Evolutionary conservation across 2,888 invertebrate species (phyloP).

Genomic region (Heliothis peltigera): DNA sequence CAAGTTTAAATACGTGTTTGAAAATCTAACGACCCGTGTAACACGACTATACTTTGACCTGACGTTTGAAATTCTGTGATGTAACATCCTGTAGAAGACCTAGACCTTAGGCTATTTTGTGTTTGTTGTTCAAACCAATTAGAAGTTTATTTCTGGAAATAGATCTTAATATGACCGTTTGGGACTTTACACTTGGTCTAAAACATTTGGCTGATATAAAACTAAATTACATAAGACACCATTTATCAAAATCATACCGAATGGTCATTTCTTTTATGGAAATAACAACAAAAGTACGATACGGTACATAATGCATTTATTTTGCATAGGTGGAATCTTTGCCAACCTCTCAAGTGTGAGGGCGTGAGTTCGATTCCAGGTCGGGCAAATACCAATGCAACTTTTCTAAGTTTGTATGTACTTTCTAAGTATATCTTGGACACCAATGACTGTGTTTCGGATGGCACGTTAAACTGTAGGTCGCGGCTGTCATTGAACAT

Average conservation of each 20-base stretch:
- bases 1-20: conserved; percentile 43
- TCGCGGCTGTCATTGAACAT: no score
- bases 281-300: no score
- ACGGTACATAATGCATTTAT: no score
- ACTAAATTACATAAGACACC: background rate
- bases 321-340: no score
- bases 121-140: conserved; percentile 19
- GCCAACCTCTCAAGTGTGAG: no score
- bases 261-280: no score
- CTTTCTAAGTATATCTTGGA: no score
- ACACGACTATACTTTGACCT: conserved; percentile 40
- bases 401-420: no score
- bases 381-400: no score
- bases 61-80: conserved; percentile 37
- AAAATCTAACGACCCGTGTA: conserved; percentile 52
- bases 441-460: no score
- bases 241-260: background rate
- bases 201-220: background rate
- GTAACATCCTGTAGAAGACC: conserved; percentile 20
- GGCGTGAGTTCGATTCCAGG: no score
- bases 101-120: conserved; percentile 1
- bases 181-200: background rate
- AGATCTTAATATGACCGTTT: background rate
- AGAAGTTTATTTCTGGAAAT: background rate
- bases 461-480: no score